A percentile compares a stretch with the other conserved stretches of the same genome.
Evolutionary conservation across 2,797 vertebrate genomes (phyloP).

Genomic region (Apogon talboti): DNA sequence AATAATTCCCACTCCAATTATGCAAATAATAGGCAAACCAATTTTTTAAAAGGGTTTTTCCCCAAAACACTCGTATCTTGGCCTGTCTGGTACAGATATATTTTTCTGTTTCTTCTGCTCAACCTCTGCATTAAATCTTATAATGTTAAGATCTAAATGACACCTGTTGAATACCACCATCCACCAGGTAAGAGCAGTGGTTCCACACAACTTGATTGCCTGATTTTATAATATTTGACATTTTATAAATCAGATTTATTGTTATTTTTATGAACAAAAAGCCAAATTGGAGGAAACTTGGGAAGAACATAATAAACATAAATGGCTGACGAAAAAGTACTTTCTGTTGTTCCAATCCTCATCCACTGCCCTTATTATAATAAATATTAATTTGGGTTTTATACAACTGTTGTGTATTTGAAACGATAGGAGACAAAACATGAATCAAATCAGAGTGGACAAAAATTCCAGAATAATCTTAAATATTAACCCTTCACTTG

Average conservation of each 20-base stretch:
- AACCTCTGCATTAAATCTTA: neutral
- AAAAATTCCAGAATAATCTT: neutral
- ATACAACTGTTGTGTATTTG: neutral
- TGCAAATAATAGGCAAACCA: too few species aligned
- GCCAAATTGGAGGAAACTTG: neutral
- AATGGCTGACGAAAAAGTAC: neutral
- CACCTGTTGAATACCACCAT: neutral
- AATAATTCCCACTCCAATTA: too few species aligned
- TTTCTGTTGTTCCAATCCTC: neutral
- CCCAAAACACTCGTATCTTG: too few species aligned
- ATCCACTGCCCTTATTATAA: too few species aligned
- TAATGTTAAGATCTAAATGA: too few species aligned
- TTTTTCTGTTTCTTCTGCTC: too few species aligned
- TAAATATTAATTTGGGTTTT: neutral
- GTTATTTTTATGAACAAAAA: neutral
- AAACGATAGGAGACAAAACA: too few species aligned
- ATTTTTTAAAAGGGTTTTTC: too few species aligned
- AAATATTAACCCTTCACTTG: constrained; percentile 8
- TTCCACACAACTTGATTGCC: neutral
- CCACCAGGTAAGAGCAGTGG: neutral
- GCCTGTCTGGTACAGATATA: too few species aligned
- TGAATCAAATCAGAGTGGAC: too few species aligned
- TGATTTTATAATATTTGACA: neutral
- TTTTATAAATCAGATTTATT: constrained; percentile 1
- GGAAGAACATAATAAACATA: neutral